Base-by-base conservation (phyloP, 37 sponge, comb jelly and placozoan genomes). In the Lycopodina hypogea region DNA sequence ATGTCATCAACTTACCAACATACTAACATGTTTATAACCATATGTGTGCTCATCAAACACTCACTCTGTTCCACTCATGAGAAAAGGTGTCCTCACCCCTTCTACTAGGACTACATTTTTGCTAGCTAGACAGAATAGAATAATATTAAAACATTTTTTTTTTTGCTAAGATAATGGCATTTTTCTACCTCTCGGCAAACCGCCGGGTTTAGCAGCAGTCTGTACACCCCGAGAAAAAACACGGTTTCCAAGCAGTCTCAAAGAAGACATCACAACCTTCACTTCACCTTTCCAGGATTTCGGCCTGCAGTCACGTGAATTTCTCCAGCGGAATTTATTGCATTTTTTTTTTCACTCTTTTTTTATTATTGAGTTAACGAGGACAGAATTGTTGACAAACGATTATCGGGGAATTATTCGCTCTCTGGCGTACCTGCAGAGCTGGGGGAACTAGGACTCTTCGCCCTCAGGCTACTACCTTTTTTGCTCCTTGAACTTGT, bases 81-180 rank as follows among this genome's bases (percentile, higher is more conserved):
- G 92, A 70, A 97, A 97, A 1, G 99, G 99, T 28, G 99, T 97
- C 56, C 99, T 70, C 39, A 86, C 99, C 42, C 96, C 99, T 26
- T 97, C 99, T 4, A 97, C 85, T 50, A 97, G 70, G 22, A 97
- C 99, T 33, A 97, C 83, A 84, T 93, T 95, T 60, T 73, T 74
- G 17, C 69, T 81, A 64, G 3, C 62, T 40, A 35, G 21, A 3
- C 69, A 34, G 30, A 4, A 30, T 7, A 2, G 12, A 3, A 65
- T 65, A 34, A 12, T 65, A 34, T 15, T 3, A 32, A 58, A 45
- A 9, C n/a, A n/a, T n/a, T n/a, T n/a, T n/a, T 45, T 12, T 12
- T 12, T 45, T 9, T 45, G 9, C 48, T 45, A 12, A 9, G 9
- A 12, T 12, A 9, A 12, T 4, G 32, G 36, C 30, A 65, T 65